Evolutionary conservation across 2,888 invertebrate species (phyloP).

Genomic region (Rotaria magnacalcarata): DNA sequence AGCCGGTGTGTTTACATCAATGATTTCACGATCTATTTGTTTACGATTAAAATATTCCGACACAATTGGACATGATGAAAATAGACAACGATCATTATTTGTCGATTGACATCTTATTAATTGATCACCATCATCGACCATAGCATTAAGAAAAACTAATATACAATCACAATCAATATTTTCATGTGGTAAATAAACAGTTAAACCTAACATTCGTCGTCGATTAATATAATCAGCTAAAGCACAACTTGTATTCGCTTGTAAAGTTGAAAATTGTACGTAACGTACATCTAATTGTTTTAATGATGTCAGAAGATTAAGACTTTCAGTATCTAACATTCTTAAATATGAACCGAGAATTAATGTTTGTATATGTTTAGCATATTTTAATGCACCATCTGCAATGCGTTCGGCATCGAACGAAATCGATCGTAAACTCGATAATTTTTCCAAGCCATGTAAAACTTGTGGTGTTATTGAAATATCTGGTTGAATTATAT

Average conservation of each 20-base stretch:
- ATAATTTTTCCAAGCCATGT: neutral
- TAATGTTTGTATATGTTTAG: constrained; percentile 13
- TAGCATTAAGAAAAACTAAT: neutral
- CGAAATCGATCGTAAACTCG: neutral
- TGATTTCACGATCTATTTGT: neutral
- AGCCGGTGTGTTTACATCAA: neutral
- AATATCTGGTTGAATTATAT: neutral
- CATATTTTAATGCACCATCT: neutral
- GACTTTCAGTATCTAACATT: neutral
- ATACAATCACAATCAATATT: constrained; percentile 2
- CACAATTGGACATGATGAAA: neutral
- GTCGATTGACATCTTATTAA: neutral
- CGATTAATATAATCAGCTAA: neutral
- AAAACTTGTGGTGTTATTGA: neutral
- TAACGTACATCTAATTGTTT: constrained; percentile 2
- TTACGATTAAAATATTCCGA: neutral
- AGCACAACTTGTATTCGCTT: neutral
- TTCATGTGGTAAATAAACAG: neutral
- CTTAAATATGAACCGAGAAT: constrained; percentile 8
- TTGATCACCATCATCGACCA: neutral
- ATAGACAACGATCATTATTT: constrained; percentile 14
- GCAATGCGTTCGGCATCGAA: neutral
- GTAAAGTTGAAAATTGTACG: neutral
- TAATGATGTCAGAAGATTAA: neutral
- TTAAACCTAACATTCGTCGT: neutral